Evolutionary conservation across 2,888 invertebrate species (phyloP).

Genomic region (Horisme vitalbata): DNA sequence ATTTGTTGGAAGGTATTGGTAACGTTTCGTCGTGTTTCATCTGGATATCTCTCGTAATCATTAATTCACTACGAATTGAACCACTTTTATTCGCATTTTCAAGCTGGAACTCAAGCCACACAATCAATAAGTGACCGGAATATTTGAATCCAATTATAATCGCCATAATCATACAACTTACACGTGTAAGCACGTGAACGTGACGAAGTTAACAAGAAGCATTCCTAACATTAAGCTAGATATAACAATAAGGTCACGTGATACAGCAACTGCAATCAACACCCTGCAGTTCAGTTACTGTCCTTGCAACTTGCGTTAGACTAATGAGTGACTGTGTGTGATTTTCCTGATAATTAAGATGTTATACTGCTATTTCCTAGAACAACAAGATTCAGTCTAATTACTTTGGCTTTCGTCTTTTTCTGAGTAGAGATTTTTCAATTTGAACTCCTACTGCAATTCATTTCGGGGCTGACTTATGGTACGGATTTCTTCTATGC

Average conservation of each 20-base stretch:
- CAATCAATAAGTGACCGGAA: too few relatives aligned
- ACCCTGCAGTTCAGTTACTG: constrained; percentile 21
- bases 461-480: too few relatives aligned
- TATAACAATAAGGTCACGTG: constrained; percentile 22
- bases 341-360: constrained; percentile 22
- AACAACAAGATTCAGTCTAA: background rate
- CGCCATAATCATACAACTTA: constrained; percentile 5
- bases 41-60: too few relatives aligned
- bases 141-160: background rate
- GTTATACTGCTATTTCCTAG: constrained; percentile 6
- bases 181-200: constrained; percentile 39
- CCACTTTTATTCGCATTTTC: too few relatives aligned
- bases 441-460: too few relatives aligned
- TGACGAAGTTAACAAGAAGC: constrained; percentile 44
- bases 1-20: too few relatives aligned
- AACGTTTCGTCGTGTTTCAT: too few relatives aligned
- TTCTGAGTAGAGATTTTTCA: too few relatives aligned
- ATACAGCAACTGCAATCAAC: constrained; percentile 30
- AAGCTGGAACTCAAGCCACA: too few relatives aligned
- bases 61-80: too few relatives aligned
- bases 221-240: constrained; percentile 38
- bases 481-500: too few relatives aligned
- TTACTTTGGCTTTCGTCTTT: too few relatives aligned
- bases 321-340: constrained; percentile 19
- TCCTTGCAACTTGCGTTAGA: constrained; percentile 24